phyloP scores from a whole-genome alignment of 2,888 invertebrate species.

The Cephus nigrinus region DNA sequence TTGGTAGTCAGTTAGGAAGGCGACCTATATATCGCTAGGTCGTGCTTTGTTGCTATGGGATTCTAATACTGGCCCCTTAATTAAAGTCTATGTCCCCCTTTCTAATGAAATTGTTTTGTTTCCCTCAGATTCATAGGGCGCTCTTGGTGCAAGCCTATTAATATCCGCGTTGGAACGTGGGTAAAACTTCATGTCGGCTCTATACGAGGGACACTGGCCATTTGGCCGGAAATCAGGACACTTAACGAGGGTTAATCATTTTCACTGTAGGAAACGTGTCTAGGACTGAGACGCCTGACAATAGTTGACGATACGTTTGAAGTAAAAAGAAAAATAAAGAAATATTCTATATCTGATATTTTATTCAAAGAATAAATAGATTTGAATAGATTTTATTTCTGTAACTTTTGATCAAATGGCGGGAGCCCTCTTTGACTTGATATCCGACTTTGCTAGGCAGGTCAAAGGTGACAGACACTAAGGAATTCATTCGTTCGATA shows the following conservation, averaged over 20 bases:
- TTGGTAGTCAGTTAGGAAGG: conserved; percentile 66
- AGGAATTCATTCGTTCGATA: neutral
- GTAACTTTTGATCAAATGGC: conserved; percentile 28
- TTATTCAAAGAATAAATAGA: neutral
- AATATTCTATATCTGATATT: neutral
- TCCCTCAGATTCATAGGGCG: conserved; percentile 31
- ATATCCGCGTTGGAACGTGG: conserved; percentile 37
- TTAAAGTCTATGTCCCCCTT: conserved; percentile 19
- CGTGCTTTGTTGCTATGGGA: conserved; percentile 62
- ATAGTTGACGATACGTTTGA: neutral
- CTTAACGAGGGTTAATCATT: neutral
- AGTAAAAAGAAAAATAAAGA: neutral
- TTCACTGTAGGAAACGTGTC: neutral
- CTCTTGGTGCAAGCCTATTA: conserved; percentile 36
- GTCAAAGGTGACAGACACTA: neutral
- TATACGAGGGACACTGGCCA: conserved; percentile 34
- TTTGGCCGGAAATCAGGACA: conserved; percentile 24
- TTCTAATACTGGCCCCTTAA: conserved; percentile 45
- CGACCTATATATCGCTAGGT: conserved; percentile 64
- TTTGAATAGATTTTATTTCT: neutral
- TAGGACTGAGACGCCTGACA: neutral
- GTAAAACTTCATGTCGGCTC: neutral
- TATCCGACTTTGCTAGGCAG: neutral
- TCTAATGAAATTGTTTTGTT: conserved; percentile 2
- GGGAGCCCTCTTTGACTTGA: conserved; percentile 22